Evolutionary conservation across 2,888 invertebrate genomes (phyloP).

Genomic region (Mechanitis messenoides): DNA sequence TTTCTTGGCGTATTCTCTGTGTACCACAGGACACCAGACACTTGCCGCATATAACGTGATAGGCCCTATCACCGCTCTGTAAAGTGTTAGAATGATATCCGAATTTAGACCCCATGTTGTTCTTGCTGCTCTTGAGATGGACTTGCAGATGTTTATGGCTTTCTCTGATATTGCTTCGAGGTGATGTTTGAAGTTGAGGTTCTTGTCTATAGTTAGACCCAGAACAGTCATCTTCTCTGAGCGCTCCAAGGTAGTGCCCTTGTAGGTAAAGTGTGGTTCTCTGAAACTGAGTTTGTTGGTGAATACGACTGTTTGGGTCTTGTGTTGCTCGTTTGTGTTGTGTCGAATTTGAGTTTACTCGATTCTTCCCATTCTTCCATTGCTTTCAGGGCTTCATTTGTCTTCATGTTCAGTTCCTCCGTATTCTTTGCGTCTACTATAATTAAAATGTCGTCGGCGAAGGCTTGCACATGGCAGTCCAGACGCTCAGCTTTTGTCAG

Average conservation of each 20-base stretch:
- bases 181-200: constrained; percentile 7
- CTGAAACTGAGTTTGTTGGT: constrained; percentile 1
- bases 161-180: constrained; percentile 6
- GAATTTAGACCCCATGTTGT: constrained; percentile 14
- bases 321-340: constrained; percentile 1
- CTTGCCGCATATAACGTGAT: constrained; percentile 11
- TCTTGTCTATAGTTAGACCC: too few relatives aligned
- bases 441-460: too few relatives aligned
- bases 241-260: too few relatives aligned
- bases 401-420: too few relatives aligned
- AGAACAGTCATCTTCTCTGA: too few relatives aligned
- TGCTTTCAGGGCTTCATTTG: too few relatives aligned
- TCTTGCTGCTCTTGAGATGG: not conserved
- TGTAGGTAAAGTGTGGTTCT: too few relatives aligned
- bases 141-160: constrained; percentile 10
- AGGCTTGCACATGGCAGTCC: too few relatives aligned
- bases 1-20: not conserved
- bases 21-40: constrained; percentile 3
- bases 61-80: constrained; percentile 10
- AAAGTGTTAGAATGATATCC: constrained; percentile 8
- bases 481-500: too few relatives aligned
- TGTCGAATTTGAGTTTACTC: too few relatives aligned
- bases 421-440: too few relatives aligned
- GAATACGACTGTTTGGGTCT: constrained; percentile 14
- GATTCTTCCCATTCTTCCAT: too few relatives aligned